These are phyloP conservation scores for Pocillopora damicornis DNA, from an alignment of 64 coral and sea anemone genomes.

Conservation along the genomic window DNA sequence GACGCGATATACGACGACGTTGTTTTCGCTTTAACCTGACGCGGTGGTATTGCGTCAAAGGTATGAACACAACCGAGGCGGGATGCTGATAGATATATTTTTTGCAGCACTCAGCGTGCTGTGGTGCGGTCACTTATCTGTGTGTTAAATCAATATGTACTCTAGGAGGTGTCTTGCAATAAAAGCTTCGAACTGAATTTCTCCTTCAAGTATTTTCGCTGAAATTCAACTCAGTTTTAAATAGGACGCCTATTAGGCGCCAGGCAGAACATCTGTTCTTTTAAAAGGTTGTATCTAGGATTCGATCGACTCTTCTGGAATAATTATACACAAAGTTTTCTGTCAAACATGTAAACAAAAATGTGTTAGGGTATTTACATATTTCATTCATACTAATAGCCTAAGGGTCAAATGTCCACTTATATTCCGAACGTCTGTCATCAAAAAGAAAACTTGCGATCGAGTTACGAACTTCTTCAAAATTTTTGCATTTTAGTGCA, in stretches of 20 bases:
- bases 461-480: background rate
- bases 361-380: slow-evolving; percentile 32
- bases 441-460: background rate
- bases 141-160: background rate
- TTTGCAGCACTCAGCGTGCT: background rate
- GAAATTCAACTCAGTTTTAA: background rate
- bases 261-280: background rate
- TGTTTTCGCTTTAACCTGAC: background rate
- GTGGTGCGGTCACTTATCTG: background rate
- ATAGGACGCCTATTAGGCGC: background rate
- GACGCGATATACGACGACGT: background rate
- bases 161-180: background rate
- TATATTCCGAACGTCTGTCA: background rate
- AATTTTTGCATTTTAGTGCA: background rate
- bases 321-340: slow-evolving; percentile 26
- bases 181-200: background rate
- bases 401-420: slow-evolving; percentile 9
- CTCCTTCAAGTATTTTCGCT: background rate
- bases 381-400: slow-evolving; percentile 32
- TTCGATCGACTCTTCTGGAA: background rate
- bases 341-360: slow-evolving; percentile 30
- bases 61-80: background rate
- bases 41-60: background rate
- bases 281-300: background rate
- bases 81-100: background rate